Base-by-base conservation (phyloP, 2,888 invertebrate genomes). In the Drosophila yooni region DNA sequence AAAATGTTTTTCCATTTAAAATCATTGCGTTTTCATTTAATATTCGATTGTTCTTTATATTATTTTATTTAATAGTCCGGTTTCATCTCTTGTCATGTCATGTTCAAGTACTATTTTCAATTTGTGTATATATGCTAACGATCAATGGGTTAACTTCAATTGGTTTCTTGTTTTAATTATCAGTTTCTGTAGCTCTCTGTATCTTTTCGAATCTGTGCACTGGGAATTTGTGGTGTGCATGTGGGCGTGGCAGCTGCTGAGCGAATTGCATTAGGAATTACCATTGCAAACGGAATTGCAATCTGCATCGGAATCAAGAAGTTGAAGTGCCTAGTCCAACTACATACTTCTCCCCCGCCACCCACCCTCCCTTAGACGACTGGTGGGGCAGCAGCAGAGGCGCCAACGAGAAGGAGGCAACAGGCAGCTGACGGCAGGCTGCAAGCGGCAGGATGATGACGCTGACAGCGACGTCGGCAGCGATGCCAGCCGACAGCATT, bases 241-340 rank as follows among this genome's bases (percentile, higher is more conserved):
- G 34, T 52, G 60, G 70, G 76, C 63, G 75, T 79, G 75, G 56
- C 66, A 65, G 51, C 67, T 38, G 60, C 56, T 67, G 61, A 70
- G 68, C 61, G 64, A 76, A 71, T 68, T 65, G 70, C 74, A 81
- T 81, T 82, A 70, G 79, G 61, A 65, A 79, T 72, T 36, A 62
- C 52, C 57, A 52, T 60, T 62, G 59, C 40, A 51, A 72, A 59
- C 50, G 63, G 60, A 69, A 76, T 76, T 72, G 81, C 69, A 63
- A 83, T 67, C 73, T 73, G 66, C 74, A 77, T 73, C 60, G 68
- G 58, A 56, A 72, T 70, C 79, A 71, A 69, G 63, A 51, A 70
- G 69, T 64, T 70, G 68, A 81, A 76, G 77, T 72, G 73, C 38
- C 62, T 48, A 54, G 43, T 13, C 48, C 29, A 51, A 11, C 8